Base-by-base conservation (phyloP, 1,140 invertebrate genomes). In the Micrasema minimum region DNA sequence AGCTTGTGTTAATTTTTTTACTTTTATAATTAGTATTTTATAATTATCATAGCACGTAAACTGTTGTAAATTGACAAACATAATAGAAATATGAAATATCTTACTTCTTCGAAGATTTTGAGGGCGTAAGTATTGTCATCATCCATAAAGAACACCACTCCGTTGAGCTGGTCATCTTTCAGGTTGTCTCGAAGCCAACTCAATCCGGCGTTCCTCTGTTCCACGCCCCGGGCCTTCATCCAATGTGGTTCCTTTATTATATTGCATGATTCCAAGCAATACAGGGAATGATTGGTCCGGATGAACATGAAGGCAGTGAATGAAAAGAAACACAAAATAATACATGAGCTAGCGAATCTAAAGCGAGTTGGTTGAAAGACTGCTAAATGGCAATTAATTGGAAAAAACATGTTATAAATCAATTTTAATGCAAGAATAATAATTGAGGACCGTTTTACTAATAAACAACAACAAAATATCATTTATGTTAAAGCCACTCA, bases 81-180 rank as follows among this genome's bases (percentile, higher is more conserved):
- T n/a, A n/a, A n/a, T n/a, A n/a, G 41, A 9, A 46, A 46, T 46
- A 14, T 26, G 59, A 12, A 37, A 50, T 35, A 16, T 22, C 62
- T 66, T 80, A 95, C 94, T 87, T 98, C 95, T 74, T 93, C 88
- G 85, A 99, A 98, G 41, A 99, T 80, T 80, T 93, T 90, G 16
- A 97, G 78, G 72, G 91, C 90, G 79, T 99, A 99, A 1, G 94
- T 93, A 80, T 99, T 99, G 80, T 99, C 98, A 83, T 99, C 98
- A 82, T 99, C 98, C 81, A 96, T 97, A 85, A 99, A 99, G 85
- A 95, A 99, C 0, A 99, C 90, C 45, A 98, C 90, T 2, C 94
- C 95, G 78, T 86, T 86, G 57, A 78, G 79, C 75, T 89, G 86
- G 62, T 86, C 81, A 1, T 78, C 77, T 7, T 88, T 77, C 11